phyloP scores from a whole-genome alignment of 2,888 invertebrate genomes.

The Calameuta idolon region DNA sequence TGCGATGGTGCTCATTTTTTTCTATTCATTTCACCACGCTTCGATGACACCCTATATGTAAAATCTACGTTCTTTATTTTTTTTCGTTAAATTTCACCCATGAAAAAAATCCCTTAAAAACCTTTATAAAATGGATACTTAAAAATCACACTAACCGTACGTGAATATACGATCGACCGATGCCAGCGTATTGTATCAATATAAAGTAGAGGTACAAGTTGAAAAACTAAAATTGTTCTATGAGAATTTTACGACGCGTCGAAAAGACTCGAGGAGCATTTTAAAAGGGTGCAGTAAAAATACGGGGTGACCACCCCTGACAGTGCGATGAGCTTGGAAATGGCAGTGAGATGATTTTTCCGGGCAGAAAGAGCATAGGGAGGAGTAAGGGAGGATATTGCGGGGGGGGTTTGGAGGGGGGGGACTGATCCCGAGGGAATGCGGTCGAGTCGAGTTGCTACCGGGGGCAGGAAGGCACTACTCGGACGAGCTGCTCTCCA shows the following conservation, averaged over 20 bases:
- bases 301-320: slow-evolving; percentile 26
- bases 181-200: too few species aligned
- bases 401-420: slow-evolving; percentile 18
- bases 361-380: slow-evolving; percentile 29
- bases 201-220: neutral
- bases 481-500: slow-evolving; percentile 17
- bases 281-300: slow-evolving; percentile 16
- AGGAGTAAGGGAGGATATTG: slow-evolving; percentile 27
- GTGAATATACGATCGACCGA: too few species aligned
- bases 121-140: neutral
- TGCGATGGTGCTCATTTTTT: slow-evolving; percentile 3
- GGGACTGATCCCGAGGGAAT: slow-evolving; percentile 36
- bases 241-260: neutral
- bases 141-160: neutral
- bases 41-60: neutral
- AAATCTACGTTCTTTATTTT: neutral
- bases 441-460: slow-evolving; percentile 41
- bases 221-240: neutral
- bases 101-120: neutral
- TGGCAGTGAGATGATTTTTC: slow-evolving; percentile 51
- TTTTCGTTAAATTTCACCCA: neutral
- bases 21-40: neutral
- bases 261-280: neutral
- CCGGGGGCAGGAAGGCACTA: slow-evolving; percentile 34
- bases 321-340: slow-evolving; percentile 47